phyloP scores from a whole-genome alignment of 2,797 vertebrate genomes.

The Zenarchopterus dispar region DNA sequence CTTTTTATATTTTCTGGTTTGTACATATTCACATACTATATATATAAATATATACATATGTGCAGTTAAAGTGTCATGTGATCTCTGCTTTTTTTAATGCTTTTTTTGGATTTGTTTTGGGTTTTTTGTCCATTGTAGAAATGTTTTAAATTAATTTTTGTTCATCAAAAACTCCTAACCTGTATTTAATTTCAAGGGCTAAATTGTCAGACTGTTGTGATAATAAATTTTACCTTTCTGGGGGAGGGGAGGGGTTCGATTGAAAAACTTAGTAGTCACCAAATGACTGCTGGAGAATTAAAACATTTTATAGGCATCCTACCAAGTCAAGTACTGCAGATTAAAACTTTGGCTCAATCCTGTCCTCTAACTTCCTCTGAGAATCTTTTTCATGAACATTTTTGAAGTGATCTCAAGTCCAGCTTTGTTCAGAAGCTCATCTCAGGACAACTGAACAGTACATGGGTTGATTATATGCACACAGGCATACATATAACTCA shows the following conservation, averaged over 20 bases:
- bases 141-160: conserved; percentile 59
- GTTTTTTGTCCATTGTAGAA: background rate
- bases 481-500: too few species aligned
- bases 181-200: conserved; percentile 30
- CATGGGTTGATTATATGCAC: too few species aligned
- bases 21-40: conserved; percentile 60
- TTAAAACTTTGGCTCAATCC: conserved; percentile 7
- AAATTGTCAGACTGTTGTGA: background rate
- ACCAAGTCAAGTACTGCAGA: background rate
- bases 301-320: background rate
- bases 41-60: conserved; percentile 45
- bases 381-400: background rate
- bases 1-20: conserved; percentile 54
- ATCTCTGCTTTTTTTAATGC: conserved; percentile 20
- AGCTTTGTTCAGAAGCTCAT: too few species aligned
- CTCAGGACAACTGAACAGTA: too few species aligned
- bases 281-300: background rate
- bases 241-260: background rate
- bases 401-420: background rate
- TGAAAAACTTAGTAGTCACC: background rate
- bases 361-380: background rate
- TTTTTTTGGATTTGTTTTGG: conserved; percentile 10
- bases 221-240: background rate
- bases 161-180: conserved; percentile 30
- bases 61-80: conserved; percentile 28